phyloP scores from a whole-genome alignment of 2,888 invertebrate species.

The Tineola bisselliella region DNA sequence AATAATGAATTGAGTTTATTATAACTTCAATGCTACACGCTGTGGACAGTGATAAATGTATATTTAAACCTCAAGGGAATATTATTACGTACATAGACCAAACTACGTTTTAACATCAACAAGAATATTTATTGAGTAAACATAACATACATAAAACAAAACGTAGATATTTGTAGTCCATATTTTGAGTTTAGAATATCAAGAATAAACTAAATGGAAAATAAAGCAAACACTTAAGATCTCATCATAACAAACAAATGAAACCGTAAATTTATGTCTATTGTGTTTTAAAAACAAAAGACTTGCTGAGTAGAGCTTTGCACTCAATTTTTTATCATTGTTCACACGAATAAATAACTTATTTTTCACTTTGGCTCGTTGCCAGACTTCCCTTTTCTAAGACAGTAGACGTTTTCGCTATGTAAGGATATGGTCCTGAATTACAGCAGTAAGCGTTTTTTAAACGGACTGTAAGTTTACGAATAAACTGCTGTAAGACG shows the following conservation, averaged over 20 bases:
- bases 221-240: not conserved
- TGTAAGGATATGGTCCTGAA: not conserved
- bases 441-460: not conserved
- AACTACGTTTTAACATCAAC: no score
- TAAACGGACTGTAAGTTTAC: not conserved
- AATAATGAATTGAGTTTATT: no score
- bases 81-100: no score
- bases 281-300: not conserved
- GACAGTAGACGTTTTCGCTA: not conserved
- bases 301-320: not conserved
- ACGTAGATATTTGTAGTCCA: no score
- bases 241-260: not conserved
- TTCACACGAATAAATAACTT: not conserved
- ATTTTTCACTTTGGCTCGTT: not conserved
- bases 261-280: not conserved
- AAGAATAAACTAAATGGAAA: no score
- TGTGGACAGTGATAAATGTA: no score
- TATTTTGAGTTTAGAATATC: no score
- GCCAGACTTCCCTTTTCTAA: not conserved
- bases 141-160: no score
- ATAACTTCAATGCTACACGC: no score
- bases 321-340: not conserved
- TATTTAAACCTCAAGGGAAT: no score
- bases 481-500: no score
- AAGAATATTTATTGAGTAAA: no score